Conservation (phyloP, 2,113 vertebrate genomes). For the Piliocolobus tephrosceles region DNA sequence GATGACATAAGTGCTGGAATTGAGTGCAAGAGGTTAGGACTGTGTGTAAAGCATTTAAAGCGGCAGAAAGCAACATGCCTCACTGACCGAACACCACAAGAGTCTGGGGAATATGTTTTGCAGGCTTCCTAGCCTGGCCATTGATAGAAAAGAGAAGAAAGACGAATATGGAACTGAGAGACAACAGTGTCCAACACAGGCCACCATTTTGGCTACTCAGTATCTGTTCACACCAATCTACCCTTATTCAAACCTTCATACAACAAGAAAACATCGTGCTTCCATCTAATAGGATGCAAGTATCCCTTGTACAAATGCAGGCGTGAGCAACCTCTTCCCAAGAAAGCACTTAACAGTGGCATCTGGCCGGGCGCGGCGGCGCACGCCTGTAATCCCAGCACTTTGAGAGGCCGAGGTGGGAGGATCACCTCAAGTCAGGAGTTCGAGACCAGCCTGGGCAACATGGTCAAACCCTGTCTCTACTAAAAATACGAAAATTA, state of each 20-base stretch:
- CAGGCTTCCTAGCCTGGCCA: not conserved
- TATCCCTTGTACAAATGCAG: not conserved
- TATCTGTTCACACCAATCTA: not conserved
- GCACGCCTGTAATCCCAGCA: too few species aligned
- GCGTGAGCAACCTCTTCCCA: not conserved
- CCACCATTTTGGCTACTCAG: not conserved
- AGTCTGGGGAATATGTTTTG: not conserved
- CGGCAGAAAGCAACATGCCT: not conserved
- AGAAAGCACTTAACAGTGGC: too few species aligned
- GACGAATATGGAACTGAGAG: not conserved
- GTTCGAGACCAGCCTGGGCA: too few species aligned
- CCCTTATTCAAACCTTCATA: not conserved
- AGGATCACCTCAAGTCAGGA: too few species aligned
- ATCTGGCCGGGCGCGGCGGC: too few species aligned
- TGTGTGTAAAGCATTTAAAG: not conserved
- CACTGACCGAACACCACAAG: not conserved
- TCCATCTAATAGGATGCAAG: not conserved
- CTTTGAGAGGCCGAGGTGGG: too few species aligned
- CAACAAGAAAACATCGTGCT: not conserved
- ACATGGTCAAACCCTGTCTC: too few species aligned
- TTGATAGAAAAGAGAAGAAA: not conserved
- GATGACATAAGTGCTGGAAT: not conserved
- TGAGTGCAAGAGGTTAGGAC: not conserved
- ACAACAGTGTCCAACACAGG: not conserved
- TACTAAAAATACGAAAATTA: too few species aligned